Evolutionary conservation across 2,888 invertebrate species (phyloP).

Genomic region (Atethmia centrago): DNA sequence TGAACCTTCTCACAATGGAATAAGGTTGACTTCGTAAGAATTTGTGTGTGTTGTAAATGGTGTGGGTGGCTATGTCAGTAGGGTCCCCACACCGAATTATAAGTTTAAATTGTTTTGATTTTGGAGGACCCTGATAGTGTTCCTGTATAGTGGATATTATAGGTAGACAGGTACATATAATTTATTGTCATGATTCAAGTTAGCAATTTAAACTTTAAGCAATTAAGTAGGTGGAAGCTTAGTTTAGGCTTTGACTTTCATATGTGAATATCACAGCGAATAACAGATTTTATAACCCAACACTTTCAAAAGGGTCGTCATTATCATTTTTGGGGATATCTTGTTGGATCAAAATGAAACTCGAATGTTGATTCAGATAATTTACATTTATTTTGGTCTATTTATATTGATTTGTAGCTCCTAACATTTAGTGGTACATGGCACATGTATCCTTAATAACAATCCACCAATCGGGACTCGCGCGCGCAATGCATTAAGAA

Average conservation of each 20-base stretch:
- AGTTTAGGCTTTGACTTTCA: not conserved
- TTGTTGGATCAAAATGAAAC: too few species aligned
- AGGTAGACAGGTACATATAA: slow-evolving; percentile 20
- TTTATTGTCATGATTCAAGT: slow-evolving; percentile 43
- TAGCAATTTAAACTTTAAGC: slow-evolving; percentile 40
- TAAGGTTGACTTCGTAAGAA: slow-evolving; percentile 28
- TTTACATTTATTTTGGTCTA: too few species aligned
- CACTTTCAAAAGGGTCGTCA: not conserved
- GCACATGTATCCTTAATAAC: too few species aligned
- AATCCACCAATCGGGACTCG: too few species aligned
- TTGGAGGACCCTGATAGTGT: slow-evolving; percentile 46
- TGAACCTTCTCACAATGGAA: not conserved
- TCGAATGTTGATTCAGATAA: too few species aligned
- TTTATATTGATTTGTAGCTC: too few species aligned
- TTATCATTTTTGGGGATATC: too few species aligned
- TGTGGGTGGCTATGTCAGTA: slow-evolving; percentile 54
- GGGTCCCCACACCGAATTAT: slow-evolving; percentile 64
- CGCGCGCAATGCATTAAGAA: too few species aligned
- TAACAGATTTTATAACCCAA: not conserved
- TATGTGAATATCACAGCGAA: not conserved
- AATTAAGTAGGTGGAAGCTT: slow-evolving; percentile 5
- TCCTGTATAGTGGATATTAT: not conserved
- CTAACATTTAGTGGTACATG: too few species aligned
- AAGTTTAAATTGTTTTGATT: slow-evolving; percentile 65
- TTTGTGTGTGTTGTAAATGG: not conserved